Conservation (phyloP, 2,113 vertebrate species). For the Grallaria varia region DNA sequence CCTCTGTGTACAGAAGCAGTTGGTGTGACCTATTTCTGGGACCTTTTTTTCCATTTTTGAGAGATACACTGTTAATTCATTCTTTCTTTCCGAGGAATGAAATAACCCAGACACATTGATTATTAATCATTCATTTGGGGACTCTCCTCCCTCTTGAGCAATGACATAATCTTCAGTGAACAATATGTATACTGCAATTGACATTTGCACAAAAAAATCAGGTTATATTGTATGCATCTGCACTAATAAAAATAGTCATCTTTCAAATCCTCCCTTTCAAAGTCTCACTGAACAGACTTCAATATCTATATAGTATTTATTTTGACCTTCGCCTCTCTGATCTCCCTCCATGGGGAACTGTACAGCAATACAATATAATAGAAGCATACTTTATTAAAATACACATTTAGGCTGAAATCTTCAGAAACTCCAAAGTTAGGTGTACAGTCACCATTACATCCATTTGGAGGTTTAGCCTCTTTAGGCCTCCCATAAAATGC, state of each 20-base stretch:
- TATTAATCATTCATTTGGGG: slow-evolving; percentile 77
- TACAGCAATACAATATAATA: background rate
- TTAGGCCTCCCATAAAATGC: background rate
- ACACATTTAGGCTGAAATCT: background rate
- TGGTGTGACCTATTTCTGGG: slow-evolving; percentile 43
- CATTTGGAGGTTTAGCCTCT: background rate
- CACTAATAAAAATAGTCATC: slow-evolving; percentile 78
- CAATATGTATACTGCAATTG: slow-evolving; percentile 73
- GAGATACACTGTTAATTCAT: slow-evolving; percentile 69
- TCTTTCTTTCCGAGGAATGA: slow-evolving; percentile 69
- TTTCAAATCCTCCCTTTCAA: slow-evolving; percentile 72
- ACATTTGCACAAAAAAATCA: slow-evolving; percentile 73
- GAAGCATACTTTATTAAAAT: slow-evolving; percentile 37
- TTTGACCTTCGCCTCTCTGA: slow-evolving; percentile 47
- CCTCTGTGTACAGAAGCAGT: background rate
- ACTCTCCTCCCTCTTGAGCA: slow-evolving; percentile 70
- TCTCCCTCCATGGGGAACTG: background rate
- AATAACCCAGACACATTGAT: slow-evolving; percentile 77
- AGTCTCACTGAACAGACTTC: slow-evolving; percentile 67
- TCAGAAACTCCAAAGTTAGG: background rate
- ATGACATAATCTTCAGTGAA: slow-evolving; percentile 69
- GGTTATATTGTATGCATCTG: slow-evolving; percentile 71
- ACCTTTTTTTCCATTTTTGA: slow-evolving; percentile 61
- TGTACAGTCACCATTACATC: background rate
- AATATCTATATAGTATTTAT: slow-evolving; percentile 64